Percentiles rank a stretch among this genome's conserved stretches.
Evolutionary conservation across 2,888 invertebrate genomes (phyloP).

Genomic region (Latrodectus elegans): DNA sequence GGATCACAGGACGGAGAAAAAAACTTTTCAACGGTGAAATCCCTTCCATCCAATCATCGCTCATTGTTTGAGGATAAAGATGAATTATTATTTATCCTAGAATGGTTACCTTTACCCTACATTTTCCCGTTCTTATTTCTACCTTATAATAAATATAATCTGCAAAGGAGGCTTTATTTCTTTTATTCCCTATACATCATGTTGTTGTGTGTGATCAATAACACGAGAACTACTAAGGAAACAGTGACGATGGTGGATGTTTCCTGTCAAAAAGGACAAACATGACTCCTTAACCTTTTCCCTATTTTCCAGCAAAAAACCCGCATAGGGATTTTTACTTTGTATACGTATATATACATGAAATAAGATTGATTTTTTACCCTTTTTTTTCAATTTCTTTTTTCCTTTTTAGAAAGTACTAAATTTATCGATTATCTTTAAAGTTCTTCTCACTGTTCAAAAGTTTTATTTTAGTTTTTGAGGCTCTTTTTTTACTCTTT

Average conservation of each 20-base stretch:
- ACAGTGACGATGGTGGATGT: not conserved
- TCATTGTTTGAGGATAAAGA: conserved; percentile 15
- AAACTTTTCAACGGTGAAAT: too few relatives aligned
- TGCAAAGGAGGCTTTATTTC: not conserved
- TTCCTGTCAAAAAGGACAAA: not conserved
- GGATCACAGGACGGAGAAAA: too few relatives aligned
- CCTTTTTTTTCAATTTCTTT: not conserved
- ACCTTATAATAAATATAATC: conserved; percentile 18
- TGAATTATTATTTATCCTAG: conserved; percentile 29
- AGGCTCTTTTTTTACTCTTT: not conserved
- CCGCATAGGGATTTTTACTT: conserved; percentile 10
- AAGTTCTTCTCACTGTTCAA: conserved; percentile 43
- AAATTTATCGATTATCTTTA: conserved; percentile 64
- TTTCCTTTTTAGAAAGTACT: conserved; percentile 11
- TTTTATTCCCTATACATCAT: conserved; percentile 39
- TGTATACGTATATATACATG: conserved; percentile 24
- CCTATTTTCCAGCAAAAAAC: not conserved
- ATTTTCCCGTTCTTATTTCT: conserved; percentile 7
- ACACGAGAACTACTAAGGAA: not conserved
- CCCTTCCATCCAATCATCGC: conserved; percentile 7
- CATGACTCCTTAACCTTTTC: not conserved
- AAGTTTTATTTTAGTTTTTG: conserved; percentile 18
- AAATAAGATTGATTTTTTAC: conserved; percentile 41
- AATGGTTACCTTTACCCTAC: conserved; percentile 10
- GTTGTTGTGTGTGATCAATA: conserved; percentile 42